phyloP scores from a whole-genome alignment of 2,797 vertebrate genomes.

The Anguilla marmorata region DNA sequence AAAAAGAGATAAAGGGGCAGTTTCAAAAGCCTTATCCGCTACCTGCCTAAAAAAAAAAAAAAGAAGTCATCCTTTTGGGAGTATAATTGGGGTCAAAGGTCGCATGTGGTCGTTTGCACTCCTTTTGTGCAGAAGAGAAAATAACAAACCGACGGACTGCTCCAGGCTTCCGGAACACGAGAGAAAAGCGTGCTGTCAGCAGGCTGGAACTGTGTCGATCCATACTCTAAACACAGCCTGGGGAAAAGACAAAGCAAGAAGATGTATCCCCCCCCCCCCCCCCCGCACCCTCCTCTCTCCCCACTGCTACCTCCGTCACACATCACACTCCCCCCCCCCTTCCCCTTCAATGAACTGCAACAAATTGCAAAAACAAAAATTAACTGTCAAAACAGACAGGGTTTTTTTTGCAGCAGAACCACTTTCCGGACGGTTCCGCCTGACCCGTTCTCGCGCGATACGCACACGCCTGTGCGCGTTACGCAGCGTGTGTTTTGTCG shows the following conservation, averaged over 20 bases:
- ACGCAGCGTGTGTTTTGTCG: background rate
- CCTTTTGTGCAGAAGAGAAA: constrained; percentile 20
- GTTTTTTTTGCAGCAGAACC: background rate
- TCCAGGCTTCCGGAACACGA: constrained; percentile 42
- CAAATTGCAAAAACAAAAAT: constrained; percentile 34
- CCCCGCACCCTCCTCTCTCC: too few species aligned
- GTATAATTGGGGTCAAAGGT: constrained; percentile 26
- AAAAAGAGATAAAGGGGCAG: background rate
- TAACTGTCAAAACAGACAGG: constrained; percentile 41
- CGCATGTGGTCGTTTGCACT: constrained; percentile 36
- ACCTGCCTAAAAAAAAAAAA: constrained; percentile 31
- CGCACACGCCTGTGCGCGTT: constrained; percentile 1
- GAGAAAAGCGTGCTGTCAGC: constrained; percentile 53
- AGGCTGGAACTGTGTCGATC: constrained; percentile 27
- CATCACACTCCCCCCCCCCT: too few species aligned
- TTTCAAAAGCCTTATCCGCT: constrained; percentile 19
- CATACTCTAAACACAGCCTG: constrained; percentile 37
- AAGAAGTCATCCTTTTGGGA: constrained; percentile 1
- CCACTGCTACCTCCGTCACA: too few species aligned
- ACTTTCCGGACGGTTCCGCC: background rate
- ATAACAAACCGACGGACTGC: constrained; percentile 49
- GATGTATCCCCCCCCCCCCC: background rate
- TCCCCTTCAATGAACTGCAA: constrained; percentile 26
- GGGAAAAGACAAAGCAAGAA: constrained; percentile 47
- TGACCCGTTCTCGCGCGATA: background rate